Evolutionary conservation across 1,140 invertebrate species (phyloP), one percentile per base, ranked within the genome.

Genomic region (Rhizoglyphus robini): DNA sequence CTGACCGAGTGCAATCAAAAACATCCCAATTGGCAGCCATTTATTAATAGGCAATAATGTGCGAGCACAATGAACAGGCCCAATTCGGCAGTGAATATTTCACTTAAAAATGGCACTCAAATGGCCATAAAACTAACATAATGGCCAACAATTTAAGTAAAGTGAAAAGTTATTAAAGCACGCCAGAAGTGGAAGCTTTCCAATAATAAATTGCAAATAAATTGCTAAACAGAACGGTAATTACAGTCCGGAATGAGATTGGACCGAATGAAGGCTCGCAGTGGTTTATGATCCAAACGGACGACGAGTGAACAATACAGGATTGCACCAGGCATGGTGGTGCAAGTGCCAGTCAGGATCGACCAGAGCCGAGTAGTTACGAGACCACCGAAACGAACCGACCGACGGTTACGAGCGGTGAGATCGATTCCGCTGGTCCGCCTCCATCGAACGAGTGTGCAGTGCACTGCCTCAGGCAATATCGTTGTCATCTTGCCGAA

Each of bases 211-310:
- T 2, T 60, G 29, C 29, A 11, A 60, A 60, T 60, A 29, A 15
- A 60, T 60, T 60, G 51, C 20, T 23, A 15, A 54, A 54, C 20
- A 54, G 20, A 60, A 60, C 27, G 15, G 29, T 60, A 60, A 60
- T 60, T 60, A 60, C 15, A 11, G 58, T 15, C 15, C n/a, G n/a
- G n/a, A n/a, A n/a, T n/a, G n/a, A n/a, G n/a, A n/a, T n/a, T n/a
- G n/a, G n/a, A n/a, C n/a, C 36, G 18, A 41, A 18, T 41, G 36
- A 41, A 11, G 36, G 36, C 36, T 11, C 8, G 18, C 36, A 8
- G 18, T 41, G 36, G 36, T 41, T 41, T 41, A 41, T 41, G 8
- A 41, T 8, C 8, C 36, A 8, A 41, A 11, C 36, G 18, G 8
- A 41, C 8, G 36, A 41, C 36, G n/a, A n/a, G n/a, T n/a, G n/a